Evolutionary conservation across 2,888 invertebrate genomes (phyloP).

Genomic region (Unio pictorum): DNA sequence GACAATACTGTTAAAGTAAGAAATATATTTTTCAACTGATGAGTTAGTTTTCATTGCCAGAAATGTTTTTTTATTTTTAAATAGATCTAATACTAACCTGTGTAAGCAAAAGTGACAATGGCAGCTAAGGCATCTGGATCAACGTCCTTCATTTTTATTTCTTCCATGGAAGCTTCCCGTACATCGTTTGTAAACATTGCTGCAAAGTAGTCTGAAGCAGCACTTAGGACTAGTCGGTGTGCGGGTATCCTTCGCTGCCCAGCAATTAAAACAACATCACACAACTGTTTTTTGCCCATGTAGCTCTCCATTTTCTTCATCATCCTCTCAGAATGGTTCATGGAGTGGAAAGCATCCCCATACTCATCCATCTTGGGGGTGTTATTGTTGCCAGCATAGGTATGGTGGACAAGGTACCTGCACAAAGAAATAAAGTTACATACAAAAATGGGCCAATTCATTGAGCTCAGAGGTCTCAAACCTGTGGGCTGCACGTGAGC

Average conservation of each 20-base stretch:
- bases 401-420: slow-evolving; percentile 66
- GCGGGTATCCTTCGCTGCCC: slow-evolving; percentile 81
- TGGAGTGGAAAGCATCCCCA: slow-evolving; percentile 68
- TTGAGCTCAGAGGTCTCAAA: too few species aligned
- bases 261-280: slow-evolving; percentile 89
- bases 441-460: too few species aligned
- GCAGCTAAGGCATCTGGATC: slow-evolving; percentile 88
- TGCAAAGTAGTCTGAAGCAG: slow-evolving; percentile 94
- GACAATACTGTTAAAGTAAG: too few species aligned
- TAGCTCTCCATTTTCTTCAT: slow-evolving; percentile 87
- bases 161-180: slow-evolving; percentile 85
- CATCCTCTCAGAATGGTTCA: slow-evolving; percentile 85
- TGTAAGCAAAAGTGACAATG: slow-evolving; percentile 92
- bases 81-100: slow-evolving; percentile 76
- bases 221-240: slow-evolving; percentile 90
- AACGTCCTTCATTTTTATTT: slow-evolving; percentile 87
- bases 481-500: too few species aligned
- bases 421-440: too few species aligned
- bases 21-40: too few species aligned
- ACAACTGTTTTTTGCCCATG: slow-evolving; percentile 85
- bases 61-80: neutral
- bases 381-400: slow-evolving; percentile 52
- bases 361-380: slow-evolving; percentile 52
- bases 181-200: slow-evolving; percentile 95
- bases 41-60: too few species aligned